Evolutionary conservation across 2,797 vertebrate species (phyloP), one percentile per base, ranked within the genome.

Genomic region (Parotocinclus haroldoi): DNA sequence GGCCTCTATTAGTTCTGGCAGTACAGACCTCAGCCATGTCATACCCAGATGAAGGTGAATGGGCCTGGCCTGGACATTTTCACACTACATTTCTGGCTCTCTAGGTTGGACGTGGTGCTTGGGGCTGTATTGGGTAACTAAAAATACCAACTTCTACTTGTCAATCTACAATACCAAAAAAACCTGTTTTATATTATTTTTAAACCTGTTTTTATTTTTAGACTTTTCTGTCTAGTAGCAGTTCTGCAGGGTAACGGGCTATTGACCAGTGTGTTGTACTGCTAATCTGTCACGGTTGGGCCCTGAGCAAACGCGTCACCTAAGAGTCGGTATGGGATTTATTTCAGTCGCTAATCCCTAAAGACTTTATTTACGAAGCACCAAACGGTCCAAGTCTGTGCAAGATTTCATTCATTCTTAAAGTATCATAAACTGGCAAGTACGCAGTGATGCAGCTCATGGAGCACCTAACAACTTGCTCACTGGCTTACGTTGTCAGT

Each of bases 1-100:
- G n/a, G 49, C 60, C 56, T 52, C 37, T 52, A 71, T 68, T 68
- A 52, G 62, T 55, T 64, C 13, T 75, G 73, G 50, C 73, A 71
- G 44, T 51, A 60, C 37, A 59, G 14, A 14, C 50, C 39, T 16
- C 16, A 17, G 36, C 53, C 37, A 58, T 58, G 60, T 75, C 63
- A 63, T 64, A 68, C 50, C 14, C 9, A 71, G 51, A 10, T 27
- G 54, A 59, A 67, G 58, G 58, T 66, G 67, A 56, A 57, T 38
- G 39, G 38, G 58, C 45, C 46, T 10, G 48, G 68, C n/a, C 14
- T n/a, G 48, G 44, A 50, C 45, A 13, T 62, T 54, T 62, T 45
- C 40, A 59, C 42, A 9, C 57, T 36, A 42, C 57, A 7, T 37
- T 39, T 69, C 58, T 62, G 44, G 16, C 36, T 44, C 36, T 42